A percentile compares a stretch with the other conserved stretches of the same genome.
Conservation (phyloP, 2,113 vertebrate genomes). For the Nesogale talazaci region DNA sequence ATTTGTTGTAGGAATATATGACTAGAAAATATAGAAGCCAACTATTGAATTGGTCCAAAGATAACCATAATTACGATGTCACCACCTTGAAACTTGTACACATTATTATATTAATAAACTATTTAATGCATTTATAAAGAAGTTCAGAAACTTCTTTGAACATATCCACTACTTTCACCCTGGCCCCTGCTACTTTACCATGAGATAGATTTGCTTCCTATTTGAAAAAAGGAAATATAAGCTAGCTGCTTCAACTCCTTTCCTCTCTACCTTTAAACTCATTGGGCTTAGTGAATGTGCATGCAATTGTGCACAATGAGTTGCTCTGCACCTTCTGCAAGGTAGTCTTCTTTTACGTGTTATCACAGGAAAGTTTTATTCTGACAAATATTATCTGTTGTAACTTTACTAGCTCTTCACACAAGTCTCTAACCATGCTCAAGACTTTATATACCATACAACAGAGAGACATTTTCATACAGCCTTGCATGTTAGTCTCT, state of each 20-base stretch:
- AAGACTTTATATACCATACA: not conserved
- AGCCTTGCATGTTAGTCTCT: not conserved
- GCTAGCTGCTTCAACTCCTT: not conserved
- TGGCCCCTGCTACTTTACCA: not conserved
- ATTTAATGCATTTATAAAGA: too few species aligned
- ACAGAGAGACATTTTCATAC: not conserved
- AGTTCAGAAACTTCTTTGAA: not conserved
- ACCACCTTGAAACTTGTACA: not conserved
- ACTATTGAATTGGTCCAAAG: not conserved
- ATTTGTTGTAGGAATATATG: not conserved
- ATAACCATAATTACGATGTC: not conserved
- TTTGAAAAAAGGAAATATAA: conserved; percentile 9
- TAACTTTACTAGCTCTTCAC: not conserved
- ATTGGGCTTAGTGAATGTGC: not conserved
- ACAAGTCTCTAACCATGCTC: not conserved
- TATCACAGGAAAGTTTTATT: not conserved
- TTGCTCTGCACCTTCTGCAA: not conserved
- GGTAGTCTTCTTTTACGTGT: not conserved
- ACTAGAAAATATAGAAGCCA: not conserved
- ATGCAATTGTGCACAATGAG: not conserved
- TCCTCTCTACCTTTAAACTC: not conserved
- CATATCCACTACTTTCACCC: not conserved
- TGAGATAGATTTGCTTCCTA: not conserved
- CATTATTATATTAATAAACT: too few species aligned
- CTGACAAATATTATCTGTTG: not conserved